A percentile compares a stretch with the other conserved stretches of the same genome.
Evolutionary conservation across 2,113 vertebrate genomes (phyloP).

Genomic region (Cottus gobio): DNA sequence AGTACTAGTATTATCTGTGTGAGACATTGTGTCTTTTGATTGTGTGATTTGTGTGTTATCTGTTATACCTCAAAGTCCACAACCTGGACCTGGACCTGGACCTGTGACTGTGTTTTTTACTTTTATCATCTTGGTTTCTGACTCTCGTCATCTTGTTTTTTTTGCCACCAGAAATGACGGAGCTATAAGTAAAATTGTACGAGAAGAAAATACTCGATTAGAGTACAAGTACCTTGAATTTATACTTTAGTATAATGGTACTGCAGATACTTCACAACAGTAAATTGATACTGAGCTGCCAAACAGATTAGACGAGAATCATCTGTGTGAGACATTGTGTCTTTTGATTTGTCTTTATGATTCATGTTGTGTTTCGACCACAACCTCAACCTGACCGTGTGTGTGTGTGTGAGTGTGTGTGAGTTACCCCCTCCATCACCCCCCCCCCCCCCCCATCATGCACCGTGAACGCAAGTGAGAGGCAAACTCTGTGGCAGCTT

Average conservation of each 20-base stretch:
- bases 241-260: background rate
- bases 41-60: slow-evolving; percentile 1
- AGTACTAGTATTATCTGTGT: background rate
- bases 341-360: slow-evolving; percentile 25
- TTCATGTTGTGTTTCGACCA: background rate
- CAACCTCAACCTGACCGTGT: slow-evolving; percentile 1
- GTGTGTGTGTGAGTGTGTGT: background rate
- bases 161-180: too few species aligned
- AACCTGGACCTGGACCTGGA: background rate
- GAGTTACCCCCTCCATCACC: background rate
- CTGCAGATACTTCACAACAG: slow-evolving; percentile 31
- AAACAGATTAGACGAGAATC: slow-evolving; percentile 38
- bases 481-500: slow-evolving; percentile 29
- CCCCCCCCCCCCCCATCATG: background rate
- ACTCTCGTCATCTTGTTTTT: too few species aligned
- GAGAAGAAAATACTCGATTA: too few species aligned
- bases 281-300: slow-evolving; percentile 54
- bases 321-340: slow-evolving; percentile 6
- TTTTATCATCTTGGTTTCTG: too few species aligned
- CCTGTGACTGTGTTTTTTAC: background rate
- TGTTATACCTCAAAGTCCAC: background rate
- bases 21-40: slow-evolving; percentile 23
- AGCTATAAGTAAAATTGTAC: too few species aligned
- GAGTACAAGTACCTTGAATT: background rate
- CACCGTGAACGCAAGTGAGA: slow-evolving; percentile 6